Base-by-base conservation (phyloP, 2,888 invertebrate genomes). In the Zaprionus bogoriensis region DNA sequence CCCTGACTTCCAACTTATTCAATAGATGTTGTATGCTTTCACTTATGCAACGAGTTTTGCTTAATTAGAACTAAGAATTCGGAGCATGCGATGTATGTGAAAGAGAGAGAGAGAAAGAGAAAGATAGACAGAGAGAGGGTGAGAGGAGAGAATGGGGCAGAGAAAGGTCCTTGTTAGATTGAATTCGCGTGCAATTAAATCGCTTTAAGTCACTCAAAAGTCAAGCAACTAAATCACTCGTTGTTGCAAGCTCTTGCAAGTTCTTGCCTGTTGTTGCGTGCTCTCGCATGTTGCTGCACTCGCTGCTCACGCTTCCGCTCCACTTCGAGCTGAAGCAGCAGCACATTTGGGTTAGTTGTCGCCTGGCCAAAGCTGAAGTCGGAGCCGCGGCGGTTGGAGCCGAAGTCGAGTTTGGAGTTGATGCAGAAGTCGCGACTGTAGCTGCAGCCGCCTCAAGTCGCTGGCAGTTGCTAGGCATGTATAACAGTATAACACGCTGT, bases 221-320 rank as follows among this genome's bases (percentile, higher is more conserved):
- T 39, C 54, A 36, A 61, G 54, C 7, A 7, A 9, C n/a, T 47
- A 39, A 67, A 22, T 42, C 50, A 42, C 30, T 23, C n/a, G n/a
- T 27, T 20, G 36, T 19, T 5, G n/a, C 27, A 25, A n/a, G 5
- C 7, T 54, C 25, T 30, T 44, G 42, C 51, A 57, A 53, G 32
- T 28, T 17, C 12, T n/a, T 36, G 32, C 17, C 1, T 1, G 32
- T 17, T 65, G 47, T n/a, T 48, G 50, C 25, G 27, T n/a, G 12
- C n/a, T 27, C 9, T 52, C 55, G 48, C 47, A 38, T 41, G 39
- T 42, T 59, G 54, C 47, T 27, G 32, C 32, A 57, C 17, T 23
- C 44, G 42, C 58, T 28, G 38, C 39, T 52, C 57, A 14, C 27
- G 44, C 66, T 84, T 77, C 77, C 77, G 84, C 81, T 84, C 84